phyloP scores from a whole-genome alignment of 2,888 invertebrate genomes.

The Ramazzottius varieornatus region DNA sequence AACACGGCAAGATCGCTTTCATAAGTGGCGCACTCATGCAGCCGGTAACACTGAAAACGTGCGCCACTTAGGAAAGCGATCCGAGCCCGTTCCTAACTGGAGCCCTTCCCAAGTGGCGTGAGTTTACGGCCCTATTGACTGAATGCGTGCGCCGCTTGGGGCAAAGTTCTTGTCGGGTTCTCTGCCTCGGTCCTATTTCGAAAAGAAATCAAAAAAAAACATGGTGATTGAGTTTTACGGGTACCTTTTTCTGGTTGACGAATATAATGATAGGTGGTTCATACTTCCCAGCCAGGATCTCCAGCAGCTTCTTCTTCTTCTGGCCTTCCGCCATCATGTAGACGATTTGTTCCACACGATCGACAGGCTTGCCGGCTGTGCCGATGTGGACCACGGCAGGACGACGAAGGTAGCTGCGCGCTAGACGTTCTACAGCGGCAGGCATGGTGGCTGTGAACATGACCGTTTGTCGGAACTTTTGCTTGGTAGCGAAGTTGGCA shows the following conservation, averaged over 20 bases:
- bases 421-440: slow-evolving; percentile 79
- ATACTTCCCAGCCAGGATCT: slow-evolving; percentile 35
- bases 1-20: too few relatives aligned
- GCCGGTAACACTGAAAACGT: too few relatives aligned
- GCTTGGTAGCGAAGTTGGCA: slow-evolving; percentile 63
- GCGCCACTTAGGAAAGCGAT: too few relatives aligned
- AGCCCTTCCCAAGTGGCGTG: too few relatives aligned
- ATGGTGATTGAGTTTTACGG: too few relatives aligned
- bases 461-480: slow-evolving; percentile 94
- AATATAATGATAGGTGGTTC: slow-evolving; percentile 97
- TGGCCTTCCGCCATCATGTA: slow-evolving; percentile 81
- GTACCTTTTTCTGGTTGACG: slow-evolving; percentile 98
- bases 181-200: too few relatives aligned
- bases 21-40: too few relatives aligned
- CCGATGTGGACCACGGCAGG: slow-evolving; percentile 95
- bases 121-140: too few relatives aligned
- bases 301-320: slow-evolving; percentile 37
- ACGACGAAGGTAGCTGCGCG: slow-evolving; percentile 68
- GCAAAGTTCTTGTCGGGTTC: too few relatives aligned
- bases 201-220: too few relatives aligned
- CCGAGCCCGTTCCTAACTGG: too few relatives aligned
- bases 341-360: slow-evolving; percentile 87
- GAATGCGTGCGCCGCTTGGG: too few relatives aligned
- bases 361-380: slow-evolving; percentile 81
- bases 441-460: slow-evolving; percentile 99